phyloP scores from a whole-genome alignment of 2,797 vertebrate species.

The Falco naumanni region DNA sequence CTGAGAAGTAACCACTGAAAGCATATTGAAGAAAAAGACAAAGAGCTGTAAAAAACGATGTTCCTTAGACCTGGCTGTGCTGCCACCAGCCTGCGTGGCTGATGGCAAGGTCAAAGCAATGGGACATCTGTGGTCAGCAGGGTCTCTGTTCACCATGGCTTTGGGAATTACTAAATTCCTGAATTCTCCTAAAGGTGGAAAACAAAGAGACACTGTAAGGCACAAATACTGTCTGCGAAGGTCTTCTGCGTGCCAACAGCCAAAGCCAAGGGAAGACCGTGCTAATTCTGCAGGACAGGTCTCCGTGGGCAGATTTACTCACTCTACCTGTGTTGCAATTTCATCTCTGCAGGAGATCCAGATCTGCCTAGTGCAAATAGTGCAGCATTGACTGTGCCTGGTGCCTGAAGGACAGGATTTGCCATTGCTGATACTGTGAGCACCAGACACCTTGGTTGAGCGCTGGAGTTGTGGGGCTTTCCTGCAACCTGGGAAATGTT shows the following conservation, averaged over 20 bases:
- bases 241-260: neutral
- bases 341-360: neutral
- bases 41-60: neutral
- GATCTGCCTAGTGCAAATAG: neutral
- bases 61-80: neutral
- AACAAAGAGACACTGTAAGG: neutral
- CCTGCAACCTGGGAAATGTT: neutral
- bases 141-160: neutral
- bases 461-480: neutral
- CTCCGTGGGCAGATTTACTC: neutral
- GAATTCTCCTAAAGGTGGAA: neutral
- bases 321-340: neutral
- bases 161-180: neutral
- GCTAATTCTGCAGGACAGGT: neutral
- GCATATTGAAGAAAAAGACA: neutral
- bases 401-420: neutral
- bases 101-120: neutral
- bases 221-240: no score
- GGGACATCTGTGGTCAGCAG: rapidly evolving
- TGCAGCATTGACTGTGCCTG: neutral
- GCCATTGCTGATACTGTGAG: rapidly evolving
- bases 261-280: neutral
- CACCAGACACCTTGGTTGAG: neutral
- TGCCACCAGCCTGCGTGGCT: neutral
- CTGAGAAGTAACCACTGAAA: neutral